Base-by-base conservation (phyloP, 1,140 invertebrate genomes). In the Antheraea pernyi region DNA sequence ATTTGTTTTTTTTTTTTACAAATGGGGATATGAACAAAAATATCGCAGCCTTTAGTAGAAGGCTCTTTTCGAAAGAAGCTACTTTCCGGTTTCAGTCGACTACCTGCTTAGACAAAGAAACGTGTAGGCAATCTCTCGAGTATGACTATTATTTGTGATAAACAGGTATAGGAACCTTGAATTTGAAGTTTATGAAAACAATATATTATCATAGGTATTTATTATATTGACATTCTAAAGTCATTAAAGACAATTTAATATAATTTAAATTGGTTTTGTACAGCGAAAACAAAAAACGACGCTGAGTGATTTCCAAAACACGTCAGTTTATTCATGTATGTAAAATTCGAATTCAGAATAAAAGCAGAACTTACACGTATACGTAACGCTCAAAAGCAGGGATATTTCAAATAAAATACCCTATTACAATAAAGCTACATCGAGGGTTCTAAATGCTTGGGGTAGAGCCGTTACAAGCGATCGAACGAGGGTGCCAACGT, bases 401-500 rank as follows among this genome's bases (percentile, higher is more conserved):
- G 46, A 53, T 63, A 63, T 69, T 58, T 64, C 67, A 66, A 67
- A 73, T 73, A 73, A 70, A 73, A 68, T 66, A 68, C 53, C 22
- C 39, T 59, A 62, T 65, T 19, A 68, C 19, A 73, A 69, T 65
- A 72, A 72, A 72, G 71, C 46, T 71, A 74, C 65, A 67, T 69
- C 77, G 82, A 53, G 88, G 88, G 83, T 84, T 80, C 74, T 19
- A 19, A 77, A 75, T 74, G 80, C 85, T 84, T 88, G 76, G 89
- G 88, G 88, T 88, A 78, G 22, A 30, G 78, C 80, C 74, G 79
- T 82, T 78, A 81, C 58, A 59, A 30, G 59, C 65, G 65, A 59
- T 67, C 83, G 78, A 81, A 86, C 78, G 80, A 89, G 88, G 89
- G 89, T 89, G 87, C 80, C 1, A 30, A 79, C 79, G 80, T 67